These are phyloP conservation scores for Mus musculus DNA, from an alignment of 2,113 vertebrate genomes.

Conservation along the genomic window DNA sequence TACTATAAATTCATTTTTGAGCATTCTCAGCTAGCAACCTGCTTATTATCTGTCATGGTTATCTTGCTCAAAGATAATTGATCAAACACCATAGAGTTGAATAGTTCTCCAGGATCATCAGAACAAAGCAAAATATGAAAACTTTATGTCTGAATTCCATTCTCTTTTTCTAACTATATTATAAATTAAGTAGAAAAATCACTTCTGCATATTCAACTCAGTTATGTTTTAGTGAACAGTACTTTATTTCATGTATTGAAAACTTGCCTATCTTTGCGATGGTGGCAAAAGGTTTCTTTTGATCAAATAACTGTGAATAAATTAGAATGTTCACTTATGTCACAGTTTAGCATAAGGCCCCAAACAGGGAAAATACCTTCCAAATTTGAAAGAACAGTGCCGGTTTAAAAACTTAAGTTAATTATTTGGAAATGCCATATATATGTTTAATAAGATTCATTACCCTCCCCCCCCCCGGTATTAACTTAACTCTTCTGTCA, in stretches of 20 bases:
- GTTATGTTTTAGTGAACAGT: conserved; percentile 70
- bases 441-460: not conserved
- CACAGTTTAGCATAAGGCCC: not conserved
- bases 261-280: conserved; percentile 77
- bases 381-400: not conserved
- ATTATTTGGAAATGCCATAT: not conserved
- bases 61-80: conserved; percentile 65
- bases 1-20: conserved; percentile 78
- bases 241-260: conserved; percentile 72
- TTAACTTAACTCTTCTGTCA: not conserved
- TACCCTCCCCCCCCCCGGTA: too few relatives aligned
- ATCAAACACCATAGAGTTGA: conserved; percentile 79
- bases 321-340: not conserved
- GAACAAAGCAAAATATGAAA: conserved; percentile 80
- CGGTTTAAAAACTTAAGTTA: not conserved
- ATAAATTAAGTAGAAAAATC: conserved; percentile 82
- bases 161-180: conserved; percentile 76
- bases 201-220: conserved; percentile 73
- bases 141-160: conserved; percentile 79
- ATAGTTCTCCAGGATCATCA: conserved; percentile 77
- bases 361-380: not conserved
- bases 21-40: conserved; percentile 78
- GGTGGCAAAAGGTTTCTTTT: conserved; percentile 79
- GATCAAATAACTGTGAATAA: conserved; percentile 79
- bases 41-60: conserved; percentile 74